These are phyloP conservation scores for Aphodius granarius DNA, from an alignment of 2,888 invertebrate species.

Conservation along the genomic window DNA sequence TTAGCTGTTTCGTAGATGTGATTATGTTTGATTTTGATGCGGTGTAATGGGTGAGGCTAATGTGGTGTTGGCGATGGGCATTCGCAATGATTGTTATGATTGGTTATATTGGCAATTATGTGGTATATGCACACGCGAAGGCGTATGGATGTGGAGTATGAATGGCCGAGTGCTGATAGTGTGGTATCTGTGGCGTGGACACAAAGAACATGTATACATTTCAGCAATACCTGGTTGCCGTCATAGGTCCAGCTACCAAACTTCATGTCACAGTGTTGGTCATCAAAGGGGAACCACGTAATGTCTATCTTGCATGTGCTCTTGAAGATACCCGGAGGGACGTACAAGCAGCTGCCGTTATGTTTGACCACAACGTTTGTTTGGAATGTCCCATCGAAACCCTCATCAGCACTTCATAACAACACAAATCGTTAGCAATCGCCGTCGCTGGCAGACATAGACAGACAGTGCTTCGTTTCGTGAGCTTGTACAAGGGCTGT, in stretches of 20 bases:
- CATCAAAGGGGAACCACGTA: slow-evolving; percentile 99
- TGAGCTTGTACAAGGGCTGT: slow-evolving; percentile 10
- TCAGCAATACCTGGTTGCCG: slow-evolving; percentile 83
- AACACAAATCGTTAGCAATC: slow-evolving; percentile 52
- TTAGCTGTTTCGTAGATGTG: neutral
- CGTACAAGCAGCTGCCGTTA: slow-evolving; percentile 98
- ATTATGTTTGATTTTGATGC: too few species aligned
- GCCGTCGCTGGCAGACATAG: slow-evolving; percentile 32
- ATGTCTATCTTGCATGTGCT: slow-evolving; percentile 99
- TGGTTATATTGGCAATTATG: too few species aligned
- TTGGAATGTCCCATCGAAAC: slow-evolving; percentile 99
- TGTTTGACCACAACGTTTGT: slow-evolving; percentile 99
- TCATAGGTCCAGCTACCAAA: slow-evolving; percentile 99
- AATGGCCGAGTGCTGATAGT: slow-evolving; percentile 25
- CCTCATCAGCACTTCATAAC: slow-evolving; percentile 93
- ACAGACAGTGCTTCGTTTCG: slow-evolving; percentile 35
- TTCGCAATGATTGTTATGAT: too few species aligned
- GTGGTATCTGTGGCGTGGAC: slow-evolving; percentile 34
- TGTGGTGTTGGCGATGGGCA: too few species aligned
- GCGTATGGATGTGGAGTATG: too few species aligned
- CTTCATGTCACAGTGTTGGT: slow-evolving; percentile 99
- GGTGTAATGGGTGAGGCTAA: too few species aligned
- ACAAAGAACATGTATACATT: slow-evolving; percentile 44
- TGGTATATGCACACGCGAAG: too few species aligned
- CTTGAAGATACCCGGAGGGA: slow-evolving; percentile 99